Evolutionary conservation across 2,113 vertebrate species (phyloP).

Genomic region (Vanacampus margaritifer): DNA sequence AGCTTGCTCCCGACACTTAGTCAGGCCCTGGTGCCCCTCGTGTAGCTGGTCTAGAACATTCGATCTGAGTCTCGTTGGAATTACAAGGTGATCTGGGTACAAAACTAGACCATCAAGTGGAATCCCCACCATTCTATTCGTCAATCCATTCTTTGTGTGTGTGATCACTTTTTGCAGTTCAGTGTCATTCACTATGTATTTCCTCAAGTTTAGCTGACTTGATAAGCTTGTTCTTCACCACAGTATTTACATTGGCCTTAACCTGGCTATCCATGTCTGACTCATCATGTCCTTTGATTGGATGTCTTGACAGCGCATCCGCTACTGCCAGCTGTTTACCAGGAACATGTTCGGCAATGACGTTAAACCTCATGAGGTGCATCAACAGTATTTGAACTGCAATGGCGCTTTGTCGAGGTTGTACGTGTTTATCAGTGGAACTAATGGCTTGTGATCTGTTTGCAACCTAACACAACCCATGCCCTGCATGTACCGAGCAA

Average conservation of each 20-base stretch:
- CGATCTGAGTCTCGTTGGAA: too few species aligned
- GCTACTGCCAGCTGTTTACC: neutral
- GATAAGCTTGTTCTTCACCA: neutral
- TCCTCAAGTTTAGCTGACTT: too few species aligned
- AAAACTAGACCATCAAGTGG: too few species aligned
- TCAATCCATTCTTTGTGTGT: too few species aligned
- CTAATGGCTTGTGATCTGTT: neutral
- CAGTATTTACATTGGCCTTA: neutral
- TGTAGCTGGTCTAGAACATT: too few species aligned
- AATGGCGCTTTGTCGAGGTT: neutral
- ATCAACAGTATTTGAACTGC: neutral
- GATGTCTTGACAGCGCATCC: neutral
- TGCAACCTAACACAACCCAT: neutral
- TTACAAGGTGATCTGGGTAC: too few species aligned
- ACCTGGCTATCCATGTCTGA: neutral
- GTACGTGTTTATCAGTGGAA: neutral
- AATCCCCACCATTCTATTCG: too few species aligned
- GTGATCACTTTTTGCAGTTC: too few species aligned
- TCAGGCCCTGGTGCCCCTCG: too few species aligned
- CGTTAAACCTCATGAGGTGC: neutral
- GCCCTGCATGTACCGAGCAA: too few species aligned
- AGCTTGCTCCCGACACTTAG: too few species aligned
- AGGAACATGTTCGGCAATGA: neutral
- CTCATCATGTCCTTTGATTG: neutral
- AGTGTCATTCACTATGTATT: too few species aligned